phyloP scores from a whole-genome alignment of 2,113 vertebrate genomes.

The Eulemur rufifrons region DNA sequence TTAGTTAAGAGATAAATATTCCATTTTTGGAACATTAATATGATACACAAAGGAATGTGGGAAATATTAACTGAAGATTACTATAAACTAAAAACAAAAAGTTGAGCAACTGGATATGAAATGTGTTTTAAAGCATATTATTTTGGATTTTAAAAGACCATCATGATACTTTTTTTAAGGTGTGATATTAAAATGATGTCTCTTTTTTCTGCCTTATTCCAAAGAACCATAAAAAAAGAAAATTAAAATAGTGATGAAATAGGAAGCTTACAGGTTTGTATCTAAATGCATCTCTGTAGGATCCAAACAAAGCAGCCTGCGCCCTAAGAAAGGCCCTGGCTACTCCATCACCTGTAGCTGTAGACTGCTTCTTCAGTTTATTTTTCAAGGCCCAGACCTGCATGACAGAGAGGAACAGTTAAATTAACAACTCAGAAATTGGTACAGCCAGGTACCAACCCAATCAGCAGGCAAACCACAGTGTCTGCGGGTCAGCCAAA shows the following conservation, averaged over 20 bases:
- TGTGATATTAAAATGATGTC: neutral
- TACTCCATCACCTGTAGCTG: slow-evolving; percentile 95
- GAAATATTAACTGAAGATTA: neutral
- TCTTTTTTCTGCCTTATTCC: neutral
- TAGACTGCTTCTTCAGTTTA: slow-evolving; percentile 99
- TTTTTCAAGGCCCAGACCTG: slow-evolving; percentile 97
- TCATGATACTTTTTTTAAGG: neutral
- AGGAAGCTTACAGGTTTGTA: slow-evolving; percentile 94
- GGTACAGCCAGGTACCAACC: slow-evolving; percentile 90
- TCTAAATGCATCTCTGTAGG: slow-evolving; percentile 97
- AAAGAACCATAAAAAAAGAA: neutral
- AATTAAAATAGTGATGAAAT: neutral
- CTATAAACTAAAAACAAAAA: neutral
- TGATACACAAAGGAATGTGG: neutral
- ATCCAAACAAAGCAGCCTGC: slow-evolving; percentile 96
- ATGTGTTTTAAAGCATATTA: neutral
- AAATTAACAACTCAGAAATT: slow-evolving; percentile 98
- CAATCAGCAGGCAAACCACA: slow-evolving; percentile 93
- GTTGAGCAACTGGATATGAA: neutral
- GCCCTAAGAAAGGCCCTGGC: slow-evolving; percentile 94
- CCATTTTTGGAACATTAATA: neutral
- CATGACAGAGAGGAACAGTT: slow-evolving; percentile 88
- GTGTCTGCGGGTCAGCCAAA: slow-evolving; percentile 93
- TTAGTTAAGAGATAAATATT: neutral
- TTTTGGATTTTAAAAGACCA: neutral